A percentile compares a stretch with the other conserved stretches of the same genome.
Evolutionary conservation across 2,797 vertebrate genomes (phyloP).

Genomic region (Macropus fuliginosus): DNA sequence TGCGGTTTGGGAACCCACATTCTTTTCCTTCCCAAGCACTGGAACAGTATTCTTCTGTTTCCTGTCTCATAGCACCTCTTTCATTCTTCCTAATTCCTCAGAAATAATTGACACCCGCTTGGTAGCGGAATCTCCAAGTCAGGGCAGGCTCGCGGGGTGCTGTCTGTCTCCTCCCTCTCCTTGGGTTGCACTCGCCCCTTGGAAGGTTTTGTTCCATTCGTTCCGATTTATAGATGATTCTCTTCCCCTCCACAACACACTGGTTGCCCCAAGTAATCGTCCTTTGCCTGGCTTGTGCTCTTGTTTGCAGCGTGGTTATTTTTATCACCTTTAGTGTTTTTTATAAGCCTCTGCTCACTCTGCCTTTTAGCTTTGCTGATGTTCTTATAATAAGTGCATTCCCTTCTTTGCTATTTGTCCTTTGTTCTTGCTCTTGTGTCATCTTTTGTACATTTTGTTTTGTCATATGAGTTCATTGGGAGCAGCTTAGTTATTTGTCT

Average conservation of each 20-base stretch:
- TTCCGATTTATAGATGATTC: neutral
- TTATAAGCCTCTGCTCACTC: neutral
- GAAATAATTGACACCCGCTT: neutral
- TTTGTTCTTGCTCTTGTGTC: neutral
- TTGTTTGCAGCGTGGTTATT: neutral
- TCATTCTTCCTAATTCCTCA: neutral
- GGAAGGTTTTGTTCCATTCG: neutral
- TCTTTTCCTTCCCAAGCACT: neutral
- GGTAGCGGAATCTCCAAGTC: neutral
- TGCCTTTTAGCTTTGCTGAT: neutral
- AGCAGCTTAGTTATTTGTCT: neutral
- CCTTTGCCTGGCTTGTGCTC: neutral
- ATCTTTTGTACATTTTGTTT: neutral
- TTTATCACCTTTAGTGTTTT: neutral
- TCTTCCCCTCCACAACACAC: neutral
- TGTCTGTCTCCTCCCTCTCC: neutral
- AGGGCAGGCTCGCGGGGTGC: accelerated
- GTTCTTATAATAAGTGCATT: neutral
- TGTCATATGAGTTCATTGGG: neutral
- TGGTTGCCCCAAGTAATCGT: neutral
- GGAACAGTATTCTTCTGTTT: neutral
- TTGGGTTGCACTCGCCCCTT: neutral
- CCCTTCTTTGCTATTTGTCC: neutral
- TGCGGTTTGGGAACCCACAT: neutral
- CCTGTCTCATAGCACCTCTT: neutral